Percentiles rank a stretch among this genome's conserved stretches.
phyloP scores from a whole-genome alignment of 2,888 invertebrate species.

The Abscondita cerata region DNA sequence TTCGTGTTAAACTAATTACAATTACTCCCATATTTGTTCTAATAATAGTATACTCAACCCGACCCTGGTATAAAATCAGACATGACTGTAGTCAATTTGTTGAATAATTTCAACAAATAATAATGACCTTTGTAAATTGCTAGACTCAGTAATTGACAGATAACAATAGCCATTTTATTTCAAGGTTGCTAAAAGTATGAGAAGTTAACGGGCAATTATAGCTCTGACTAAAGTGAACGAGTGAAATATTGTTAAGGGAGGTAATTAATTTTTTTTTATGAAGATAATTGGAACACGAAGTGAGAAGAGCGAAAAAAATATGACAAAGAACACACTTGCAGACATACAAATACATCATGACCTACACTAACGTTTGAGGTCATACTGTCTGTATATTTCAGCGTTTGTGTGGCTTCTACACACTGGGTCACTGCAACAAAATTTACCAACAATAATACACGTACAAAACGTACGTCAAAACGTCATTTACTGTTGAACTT shows the following conservation, averaged over 20 bases:
- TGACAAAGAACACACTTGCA: conserved; percentile 28
- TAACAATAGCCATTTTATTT: conserved; percentile 27
- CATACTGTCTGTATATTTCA: conserved; percentile 29
- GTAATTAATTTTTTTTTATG: too few relatives aligned
- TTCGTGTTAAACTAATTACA: conserved; percentile 6
- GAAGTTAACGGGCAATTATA: conserved; percentile 11
- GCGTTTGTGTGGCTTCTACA: conserved; percentile 32
- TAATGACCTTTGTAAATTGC: conserved; percentile 29
- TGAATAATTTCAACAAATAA: conserved; percentile 24
- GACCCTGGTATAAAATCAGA: conserved; percentile 20
- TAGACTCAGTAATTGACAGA: conserved; percentile 29
- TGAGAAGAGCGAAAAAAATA: conserved; percentile 4
- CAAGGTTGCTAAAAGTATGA: conserved; percentile 26
- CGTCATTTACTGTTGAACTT: conserved; percentile 19
- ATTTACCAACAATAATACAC: conserved; percentile 17
- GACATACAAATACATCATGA: conserved; percentile 32
- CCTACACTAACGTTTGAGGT: conserved; percentile 38
- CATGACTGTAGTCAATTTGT: conserved; percentile 27
- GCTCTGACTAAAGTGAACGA: not conserved
- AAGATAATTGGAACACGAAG: too few relatives aligned
- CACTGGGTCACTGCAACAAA: conserved; percentile 32
- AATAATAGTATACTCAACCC: conserved; percentile 5
- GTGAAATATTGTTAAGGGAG: conserved; percentile 7
- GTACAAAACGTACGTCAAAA: conserved; percentile 5
- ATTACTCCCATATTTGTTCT: not conserved